Base-by-base conservation (phyloP, 2,113 vertebrate genomes). In the Istiophorus platypterus region DNA sequence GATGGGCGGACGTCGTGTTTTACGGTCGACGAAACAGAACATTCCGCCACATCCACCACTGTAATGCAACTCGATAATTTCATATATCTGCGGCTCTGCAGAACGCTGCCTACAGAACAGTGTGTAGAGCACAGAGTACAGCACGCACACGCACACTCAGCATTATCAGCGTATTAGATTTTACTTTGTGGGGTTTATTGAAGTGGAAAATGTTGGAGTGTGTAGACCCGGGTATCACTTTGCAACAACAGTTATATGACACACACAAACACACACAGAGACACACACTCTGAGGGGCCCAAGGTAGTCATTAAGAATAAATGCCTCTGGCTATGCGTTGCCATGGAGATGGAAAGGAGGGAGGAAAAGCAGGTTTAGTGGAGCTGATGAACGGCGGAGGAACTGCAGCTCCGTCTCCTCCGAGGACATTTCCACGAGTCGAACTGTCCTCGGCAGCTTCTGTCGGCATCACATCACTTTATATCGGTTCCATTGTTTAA, bases 241-340 rank as follows among this genome's bases (percentile, higher is more conserved):
- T 69, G 22, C 69, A 54, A 27, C n/a, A 56, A 49, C 63, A 31
- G 61, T 68, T 51, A 45, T 37, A 1, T 71, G 24, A 42, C 76
- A 82, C 68, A 69, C 70, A 62, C 51, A n/a, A 11, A 57, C 54
- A 31, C 68, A 69, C 70, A 62, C 51, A 17, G n/a, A n/a, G n/a
- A n/a, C 11, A 47, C 54, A 31, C 81, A 39, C 39, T 7, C 68
- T 56, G 45, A 72, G 72, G 78, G 82, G 78, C 90, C 86, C 86
- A 51, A 78, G 85, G 86, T 81, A 89, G 81, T 84, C 76, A 89
- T 91, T 85, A 90, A 83, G 71, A 82, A 80, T 79, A 85, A 87
- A 87, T 72, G 84, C 88, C 72, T 71, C 70, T 78, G 71, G 84
- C 76, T 73, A 51, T 37, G 6, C 3, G 92, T 93, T 89, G 68